These are phyloP conservation scores for Drosophila flavopinicola DNA, from an alignment of 2,888 invertebrate genomes.

Conservation along the genomic window DNA sequence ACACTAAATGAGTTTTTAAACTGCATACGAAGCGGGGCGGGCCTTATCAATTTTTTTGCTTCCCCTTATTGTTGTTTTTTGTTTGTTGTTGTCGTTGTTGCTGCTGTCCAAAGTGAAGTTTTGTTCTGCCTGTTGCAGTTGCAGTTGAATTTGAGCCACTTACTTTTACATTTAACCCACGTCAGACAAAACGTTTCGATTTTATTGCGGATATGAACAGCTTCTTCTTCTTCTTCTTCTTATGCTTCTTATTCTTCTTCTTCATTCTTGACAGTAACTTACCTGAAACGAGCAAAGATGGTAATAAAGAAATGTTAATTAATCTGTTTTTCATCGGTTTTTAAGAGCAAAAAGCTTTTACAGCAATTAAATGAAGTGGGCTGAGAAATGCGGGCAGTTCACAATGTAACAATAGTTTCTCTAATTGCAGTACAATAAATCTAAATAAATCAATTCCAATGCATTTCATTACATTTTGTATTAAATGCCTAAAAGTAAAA, in stretches of 20 bases:
- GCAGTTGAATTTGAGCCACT: slow-evolving; percentile 63
- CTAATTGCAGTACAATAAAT: too few relatives aligned
- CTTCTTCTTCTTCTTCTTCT: slow-evolving; percentile 19
- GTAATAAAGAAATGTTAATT: slow-evolving; percentile 66
- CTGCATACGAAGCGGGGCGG: slow-evolving; percentile 76
- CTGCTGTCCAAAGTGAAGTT: slow-evolving; percentile 24
- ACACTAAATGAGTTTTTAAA: slow-evolving; percentile 78
- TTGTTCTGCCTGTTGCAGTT: slow-evolving; percentile 32
- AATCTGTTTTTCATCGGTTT: slow-evolving; percentile 54
- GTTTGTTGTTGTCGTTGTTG: slow-evolving; percentile 20
- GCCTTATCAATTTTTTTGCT: slow-evolving; percentile 70
- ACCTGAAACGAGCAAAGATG: slow-evolving; percentile 62
- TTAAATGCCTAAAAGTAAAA: too few relatives aligned
- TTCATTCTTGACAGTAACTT: slow-evolving; percentile 49
- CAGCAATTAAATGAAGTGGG: slow-evolving; percentile 20
- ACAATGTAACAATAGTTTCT: background rate
- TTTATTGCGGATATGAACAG: slow-evolving; percentile 67
- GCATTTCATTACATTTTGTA: too few relatives aligned
- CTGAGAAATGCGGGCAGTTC: slow-evolving; percentile 1
- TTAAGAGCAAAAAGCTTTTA: slow-evolving; percentile 13
- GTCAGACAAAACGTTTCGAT: slow-evolving; percentile 77
- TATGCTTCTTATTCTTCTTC: too few relatives aligned
- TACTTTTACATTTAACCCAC: slow-evolving; percentile 73
- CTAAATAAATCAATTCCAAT: too few relatives aligned
- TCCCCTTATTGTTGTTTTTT: slow-evolving; percentile 4